phyloP scores from a whole-genome alignment of 2,797 vertebrate species.

The Apodemus agrarius region DNA sequence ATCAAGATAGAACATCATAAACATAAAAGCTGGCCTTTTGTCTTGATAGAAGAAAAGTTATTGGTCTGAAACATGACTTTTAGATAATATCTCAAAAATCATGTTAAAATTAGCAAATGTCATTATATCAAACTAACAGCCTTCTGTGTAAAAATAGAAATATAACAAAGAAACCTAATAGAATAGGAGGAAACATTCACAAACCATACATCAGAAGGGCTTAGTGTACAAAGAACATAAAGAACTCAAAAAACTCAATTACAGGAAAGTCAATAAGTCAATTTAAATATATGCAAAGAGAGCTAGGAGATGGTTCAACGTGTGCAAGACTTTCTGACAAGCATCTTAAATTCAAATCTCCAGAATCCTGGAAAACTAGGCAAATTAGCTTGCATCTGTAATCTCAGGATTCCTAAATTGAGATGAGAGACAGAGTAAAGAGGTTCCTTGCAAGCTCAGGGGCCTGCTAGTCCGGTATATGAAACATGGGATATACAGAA shows the following conservation, averaged over 20 bases:
- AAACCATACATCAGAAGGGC: background rate
- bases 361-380: background rate
- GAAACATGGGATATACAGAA: background rate
- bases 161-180: background rate
- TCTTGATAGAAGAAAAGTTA: background rate
- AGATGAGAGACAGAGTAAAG: background rate
- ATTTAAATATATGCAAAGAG: background rate
- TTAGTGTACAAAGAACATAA: background rate
- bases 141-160: background rate
- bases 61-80: background rate
- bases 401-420: background rate
- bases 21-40: background rate
- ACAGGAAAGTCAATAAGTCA: background rate
- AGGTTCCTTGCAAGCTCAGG: background rate
- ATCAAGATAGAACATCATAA: background rate
- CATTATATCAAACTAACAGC: background rate
- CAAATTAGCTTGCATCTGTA: background rate
- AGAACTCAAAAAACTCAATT: background rate
- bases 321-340: background rate
- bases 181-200: background rate
- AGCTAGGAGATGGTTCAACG: background rate
- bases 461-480: background rate
- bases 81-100: background rate
- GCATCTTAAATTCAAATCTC: background rate
- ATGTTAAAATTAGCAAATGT: background rate